phyloP scores from a whole-genome alignment of 2,113 vertebrate species.

The Rattus rattus region DNA sequence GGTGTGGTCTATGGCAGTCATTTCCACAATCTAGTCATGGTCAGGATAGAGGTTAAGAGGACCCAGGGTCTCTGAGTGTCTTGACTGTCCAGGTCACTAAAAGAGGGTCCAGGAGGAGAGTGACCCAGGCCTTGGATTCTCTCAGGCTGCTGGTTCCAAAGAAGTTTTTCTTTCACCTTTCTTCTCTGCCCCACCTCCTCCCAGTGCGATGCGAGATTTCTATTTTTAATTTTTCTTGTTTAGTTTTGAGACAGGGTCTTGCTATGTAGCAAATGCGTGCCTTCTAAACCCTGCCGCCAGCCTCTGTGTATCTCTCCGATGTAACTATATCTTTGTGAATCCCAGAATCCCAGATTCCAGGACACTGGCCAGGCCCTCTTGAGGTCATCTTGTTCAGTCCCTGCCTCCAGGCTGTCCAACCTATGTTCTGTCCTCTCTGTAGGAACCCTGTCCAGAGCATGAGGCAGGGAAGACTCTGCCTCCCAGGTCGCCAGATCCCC shows the following conservation, averaged over 20 bases:
- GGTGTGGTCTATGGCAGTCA: not conserved
- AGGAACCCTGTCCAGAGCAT: not conserved
- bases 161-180: not conserved
- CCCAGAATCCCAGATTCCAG: slow-evolving; percentile 65
- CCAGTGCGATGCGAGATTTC: not conserved
- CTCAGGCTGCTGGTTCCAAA: not conserved
- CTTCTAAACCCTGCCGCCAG: slow-evolving; percentile 47
- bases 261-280: slow-evolving; percentile 2
- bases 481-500: not conserved
- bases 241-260: slow-evolving; percentile 46
- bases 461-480: not conserved
- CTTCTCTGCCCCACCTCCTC: not conserved
- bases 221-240: slow-evolving; percentile 40
- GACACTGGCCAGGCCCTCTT: slow-evolving; percentile 62
- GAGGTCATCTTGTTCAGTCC: slow-evolving; percentile 58
- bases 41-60: not conserved
- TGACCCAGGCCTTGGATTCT: not conserved
- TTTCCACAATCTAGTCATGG: not conserved
- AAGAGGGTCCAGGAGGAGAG: not conserved
- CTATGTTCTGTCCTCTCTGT: not conserved
- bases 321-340: slow-evolving; percentile 72
- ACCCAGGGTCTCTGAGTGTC: not conserved
- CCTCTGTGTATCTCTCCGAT: slow-evolving; percentile 61
- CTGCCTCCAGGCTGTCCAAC: slow-evolving; percentile 30
- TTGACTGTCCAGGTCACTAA: not conserved